Base-by-base conservation (phyloP, 2,797 vertebrate genomes). In the Chaetodon trifasciatus region DNA sequence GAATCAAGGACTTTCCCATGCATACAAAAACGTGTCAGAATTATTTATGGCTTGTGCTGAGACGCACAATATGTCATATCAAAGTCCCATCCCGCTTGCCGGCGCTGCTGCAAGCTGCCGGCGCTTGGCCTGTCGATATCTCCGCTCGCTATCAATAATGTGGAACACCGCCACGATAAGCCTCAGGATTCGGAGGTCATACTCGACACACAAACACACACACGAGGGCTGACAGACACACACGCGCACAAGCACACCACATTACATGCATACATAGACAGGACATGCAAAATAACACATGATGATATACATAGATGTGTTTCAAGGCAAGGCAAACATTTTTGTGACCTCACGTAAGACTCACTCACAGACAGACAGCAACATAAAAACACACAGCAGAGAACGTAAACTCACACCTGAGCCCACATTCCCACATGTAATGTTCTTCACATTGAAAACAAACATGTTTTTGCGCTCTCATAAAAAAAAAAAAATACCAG, bases 1-100 rank as follows among this genome's bases (percentile, higher is more conserved):
- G 98, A 98, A 99, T 98, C 97, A 98, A 98, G 97, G 97, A 98
- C 97, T 98, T 99, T 97, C 97, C 98, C 98, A 99, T 99, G 97
- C 98, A 98, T 99, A 98, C 97, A 98, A 98, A 98, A 98, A 97
- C 97, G 97, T 98, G 98, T 98, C 97, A 98, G 96, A 98, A 97
- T 98, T 99, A 99, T 99, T 98, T 99, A 98, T 98, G 97, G 97
- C 97, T 96, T 96, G 96, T 98, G 97, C 97, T 98, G 98, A 98
- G 97, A 98, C 96, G 97, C 97, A 97, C 97, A 97, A 97, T 98
- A 98, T 98, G 97, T 99, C 97, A 98, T 97, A 98, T 98, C 97
- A 98, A 97, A 98, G 96, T 97, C 96, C 97, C 96, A 97, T 97
- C 97, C 97, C 50, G 88, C 92, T 90, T 90, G 76, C 89, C 68